Evolutionary conservation across 2,797 vertebrate species (phyloP).

Genomic region (Synanceia verrucosa): DNA sequence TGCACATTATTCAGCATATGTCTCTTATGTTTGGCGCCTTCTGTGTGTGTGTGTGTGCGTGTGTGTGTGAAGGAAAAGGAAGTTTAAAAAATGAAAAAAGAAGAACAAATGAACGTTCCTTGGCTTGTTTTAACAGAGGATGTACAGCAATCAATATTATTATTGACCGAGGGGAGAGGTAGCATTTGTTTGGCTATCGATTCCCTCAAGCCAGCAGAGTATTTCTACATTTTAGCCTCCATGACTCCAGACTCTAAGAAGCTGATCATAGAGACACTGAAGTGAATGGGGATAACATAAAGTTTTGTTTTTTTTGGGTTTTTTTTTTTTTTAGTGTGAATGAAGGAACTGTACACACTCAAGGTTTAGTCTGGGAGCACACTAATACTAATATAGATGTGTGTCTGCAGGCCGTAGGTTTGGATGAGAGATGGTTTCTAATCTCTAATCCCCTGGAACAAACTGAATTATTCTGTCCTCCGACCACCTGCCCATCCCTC

Average conservation of each 20-base stretch:
- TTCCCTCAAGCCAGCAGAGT: constrained; percentile 43
- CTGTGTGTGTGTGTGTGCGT: constrained; percentile 4
- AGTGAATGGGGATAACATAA: not conserved
- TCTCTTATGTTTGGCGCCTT: constrained; percentile 9
- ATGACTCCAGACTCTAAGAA: constrained; percentile 17
- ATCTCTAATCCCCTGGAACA: constrained; percentile 58
- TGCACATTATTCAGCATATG: constrained; percentile 17
- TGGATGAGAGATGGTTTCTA: constrained; percentile 29
- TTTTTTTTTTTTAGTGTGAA: constrained; percentile 11
- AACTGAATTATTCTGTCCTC: constrained; percentile 42
- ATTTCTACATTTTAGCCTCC: constrained; percentile 52
- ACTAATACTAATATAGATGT: constrained; percentile 8
- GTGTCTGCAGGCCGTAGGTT: constrained; percentile 32
- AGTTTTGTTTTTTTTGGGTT: not conserved
- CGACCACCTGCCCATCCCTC: constrained; percentile 26
- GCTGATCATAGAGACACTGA: constrained; percentile 18
- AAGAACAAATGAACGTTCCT: constrained; percentile 37
- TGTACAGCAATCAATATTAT: constrained; percentile 55
- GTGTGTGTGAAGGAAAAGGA: constrained; percentile 2
- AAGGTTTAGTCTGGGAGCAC: not conserved
- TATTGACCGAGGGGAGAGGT: constrained; percentile 52
- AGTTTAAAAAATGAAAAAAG: constrained; percentile 1
- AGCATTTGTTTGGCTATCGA: constrained; percentile 65
- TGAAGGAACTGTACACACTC: constrained; percentile 2
- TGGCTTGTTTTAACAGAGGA: constrained; percentile 47